Percentiles rank a stretch among this genome's conserved stretches.
These are phyloP conservation scores for Caretta caretta DNA, from an alignment of 2,113 vertebrate species.

Conservation along the genomic window DNA sequence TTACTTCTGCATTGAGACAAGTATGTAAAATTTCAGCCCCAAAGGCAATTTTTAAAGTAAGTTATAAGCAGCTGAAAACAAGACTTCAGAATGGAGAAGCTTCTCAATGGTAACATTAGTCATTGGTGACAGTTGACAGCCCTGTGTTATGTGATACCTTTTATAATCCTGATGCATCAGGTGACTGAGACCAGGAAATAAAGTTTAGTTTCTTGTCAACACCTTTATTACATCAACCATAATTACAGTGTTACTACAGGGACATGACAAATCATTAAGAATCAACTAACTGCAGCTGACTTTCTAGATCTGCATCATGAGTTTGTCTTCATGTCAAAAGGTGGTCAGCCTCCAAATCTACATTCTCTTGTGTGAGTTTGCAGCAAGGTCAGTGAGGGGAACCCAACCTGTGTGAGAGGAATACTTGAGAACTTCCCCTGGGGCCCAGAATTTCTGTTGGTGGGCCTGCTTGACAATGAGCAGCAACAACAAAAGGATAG, in stretches of 20 bases:
- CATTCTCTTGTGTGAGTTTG: not conserved
- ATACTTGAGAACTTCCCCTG: not conserved
- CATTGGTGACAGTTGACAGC: not conserved
- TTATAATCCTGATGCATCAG: not conserved
- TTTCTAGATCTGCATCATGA: not conserved
- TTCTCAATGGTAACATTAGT: not conserved
- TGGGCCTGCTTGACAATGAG: not conserved
- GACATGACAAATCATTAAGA: conserved; percentile 14
- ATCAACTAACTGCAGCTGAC: not conserved
- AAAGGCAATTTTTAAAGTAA: too few species aligned
- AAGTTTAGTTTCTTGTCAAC: not conserved
- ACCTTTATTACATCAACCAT: not conserved
- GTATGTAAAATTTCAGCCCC: not conserved
- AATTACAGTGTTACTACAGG: not conserved
- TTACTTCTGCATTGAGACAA: not conserved
- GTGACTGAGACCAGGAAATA: not conserved
- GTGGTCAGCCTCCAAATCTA: not conserved
- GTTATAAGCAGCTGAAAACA: not conserved
- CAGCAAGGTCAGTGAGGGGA: not conserved
- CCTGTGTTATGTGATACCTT: rapidly evolving
- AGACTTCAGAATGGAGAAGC: not conserved
- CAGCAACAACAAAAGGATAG: not conserved
- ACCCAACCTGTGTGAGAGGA: not conserved
- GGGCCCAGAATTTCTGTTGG: too few species aligned
- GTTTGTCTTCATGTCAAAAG: not conserved